Conservation (phyloP, 2,797 vertebrate genomes). For the Lemur catta region DNA sequence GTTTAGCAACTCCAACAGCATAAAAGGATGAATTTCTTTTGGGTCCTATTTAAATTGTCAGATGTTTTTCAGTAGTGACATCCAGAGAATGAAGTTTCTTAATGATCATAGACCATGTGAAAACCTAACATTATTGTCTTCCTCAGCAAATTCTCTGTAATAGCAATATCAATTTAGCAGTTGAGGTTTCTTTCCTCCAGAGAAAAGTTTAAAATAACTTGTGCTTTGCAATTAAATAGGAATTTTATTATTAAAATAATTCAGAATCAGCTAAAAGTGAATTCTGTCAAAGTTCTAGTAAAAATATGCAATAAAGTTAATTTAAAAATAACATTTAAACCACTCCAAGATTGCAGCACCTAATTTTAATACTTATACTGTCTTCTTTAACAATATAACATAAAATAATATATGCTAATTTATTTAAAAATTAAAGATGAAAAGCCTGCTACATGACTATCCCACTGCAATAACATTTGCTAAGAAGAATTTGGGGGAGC, state of each 20-base stretch:
- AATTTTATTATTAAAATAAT: slow-evolving; percentile 70
- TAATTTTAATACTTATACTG: slow-evolving; percentile 40
- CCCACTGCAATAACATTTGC: neutral
- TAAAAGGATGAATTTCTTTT: neutral
- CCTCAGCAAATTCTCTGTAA: slow-evolving; percentile 53
- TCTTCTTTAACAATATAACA: slow-evolving; percentile 51
- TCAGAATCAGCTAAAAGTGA: slow-evolving; percentile 54
- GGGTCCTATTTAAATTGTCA: neutral
- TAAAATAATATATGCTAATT: slow-evolving; percentile 60
- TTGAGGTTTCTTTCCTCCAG: slow-evolving; percentile 13
- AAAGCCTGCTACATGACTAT: neutral
- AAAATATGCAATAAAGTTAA: slow-evolving; percentile 63
- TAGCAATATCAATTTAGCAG: slow-evolving; percentile 41
- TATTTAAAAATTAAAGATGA: slow-evolving; percentile 56
- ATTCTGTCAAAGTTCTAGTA: slow-evolving; percentile 58
- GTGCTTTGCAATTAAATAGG: slow-evolving; percentile 57
- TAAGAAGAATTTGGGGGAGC: neutral
- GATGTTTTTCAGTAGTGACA: neutral
- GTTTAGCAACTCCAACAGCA: neutral
- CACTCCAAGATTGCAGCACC: neutral
- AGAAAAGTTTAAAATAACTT: slow-evolving; percentile 63
- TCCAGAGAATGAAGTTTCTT: neutral
- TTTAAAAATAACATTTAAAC: slow-evolving; percentile 66
- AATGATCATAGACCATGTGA: neutral
- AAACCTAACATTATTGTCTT: slow-evolving; percentile 19